These are phyloP conservation scores for Microchirus variegatus DNA, from an alignment of 2,797 vertebrate species.

Conservation along the genomic window DNA sequence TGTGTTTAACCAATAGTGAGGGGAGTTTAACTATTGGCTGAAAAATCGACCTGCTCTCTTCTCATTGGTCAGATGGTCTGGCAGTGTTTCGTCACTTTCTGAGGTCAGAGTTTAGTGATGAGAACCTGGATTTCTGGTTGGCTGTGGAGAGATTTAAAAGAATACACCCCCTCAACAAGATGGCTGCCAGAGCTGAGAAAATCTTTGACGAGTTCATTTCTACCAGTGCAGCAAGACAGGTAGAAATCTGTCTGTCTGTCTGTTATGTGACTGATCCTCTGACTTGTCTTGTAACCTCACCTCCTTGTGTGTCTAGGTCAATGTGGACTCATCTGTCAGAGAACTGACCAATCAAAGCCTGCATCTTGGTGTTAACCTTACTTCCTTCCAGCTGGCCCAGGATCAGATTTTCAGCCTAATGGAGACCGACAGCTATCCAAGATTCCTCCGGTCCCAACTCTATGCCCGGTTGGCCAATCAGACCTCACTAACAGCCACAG, in stretches of 20 bases:
- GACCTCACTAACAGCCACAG: conserved; percentile 4
- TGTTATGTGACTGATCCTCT: background rate
- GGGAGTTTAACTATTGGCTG: background rate
- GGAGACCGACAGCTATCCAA: conserved; percentile 95
- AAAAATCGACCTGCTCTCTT: conserved; percentile 1
- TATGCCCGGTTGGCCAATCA: conserved; percentile 89
- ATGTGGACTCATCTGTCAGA: conserved; percentile 91
- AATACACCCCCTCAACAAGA: conserved; percentile 87
- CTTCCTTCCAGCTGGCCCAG: conserved; percentile 92
- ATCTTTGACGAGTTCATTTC: conserved; percentile 92
- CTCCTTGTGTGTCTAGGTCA: conserved; percentile 82
- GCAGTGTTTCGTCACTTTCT: conserved; percentile 92
- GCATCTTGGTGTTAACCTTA: conserved; percentile 59
- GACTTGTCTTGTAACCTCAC: conserved; percentile 12
- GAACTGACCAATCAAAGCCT: conserved; percentile 90
- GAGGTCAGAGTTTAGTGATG: conserved; percentile 93
- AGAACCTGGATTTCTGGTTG: conserved; percentile 98
- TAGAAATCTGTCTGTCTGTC: conserved; percentile 54
- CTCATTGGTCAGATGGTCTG: conserved; percentile 84
- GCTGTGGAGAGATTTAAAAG: conserved; percentile 92
- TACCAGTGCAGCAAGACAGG: conserved; percentile 90
- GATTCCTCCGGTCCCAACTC: conserved; percentile 93
- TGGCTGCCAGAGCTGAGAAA: conserved; percentile 88
- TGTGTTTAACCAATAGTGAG: no score
- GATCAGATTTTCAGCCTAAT: conserved; percentile 91